Evolutionary conservation across 2,888 invertebrate genomes (phyloP).

Genomic region (Drosophila suboccidentalis): DNA sequence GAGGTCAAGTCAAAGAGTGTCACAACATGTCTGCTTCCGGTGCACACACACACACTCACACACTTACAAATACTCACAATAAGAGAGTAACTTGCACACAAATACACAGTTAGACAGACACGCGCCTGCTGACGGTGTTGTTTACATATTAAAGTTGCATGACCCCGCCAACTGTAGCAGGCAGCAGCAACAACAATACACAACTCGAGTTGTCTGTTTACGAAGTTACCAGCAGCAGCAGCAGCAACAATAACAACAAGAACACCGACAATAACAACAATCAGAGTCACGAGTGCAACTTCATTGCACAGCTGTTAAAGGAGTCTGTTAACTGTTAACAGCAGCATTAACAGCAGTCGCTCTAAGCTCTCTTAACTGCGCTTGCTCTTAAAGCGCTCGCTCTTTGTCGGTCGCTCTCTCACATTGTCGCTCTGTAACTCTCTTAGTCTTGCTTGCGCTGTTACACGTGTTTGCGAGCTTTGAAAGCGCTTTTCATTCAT

Average conservation of each 20-base stretch:
- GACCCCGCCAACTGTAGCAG: constrained; percentile 72
- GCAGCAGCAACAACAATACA: constrained; percentile 35
- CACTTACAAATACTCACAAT: constrained; percentile 6
- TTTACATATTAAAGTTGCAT: constrained; percentile 84
- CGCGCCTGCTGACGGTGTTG: constrained; percentile 75
- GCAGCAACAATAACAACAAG: constrained; percentile 12
- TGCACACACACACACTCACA: constrained; percentile 52
- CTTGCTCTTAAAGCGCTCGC: constrained; percentile 11
- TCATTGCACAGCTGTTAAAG: constrained; percentile 60
- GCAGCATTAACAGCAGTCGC: constrained; percentile 21
- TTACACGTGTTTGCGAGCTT: constrained; percentile 54
- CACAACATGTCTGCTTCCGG: constrained; percentile 83
- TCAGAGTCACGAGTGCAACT: constrained; percentile 27
- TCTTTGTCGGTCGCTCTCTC: not conserved
- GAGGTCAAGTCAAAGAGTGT: constrained; percentile 82
- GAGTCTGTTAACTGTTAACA: constrained; percentile 48
- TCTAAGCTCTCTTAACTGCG: constrained; percentile 5
- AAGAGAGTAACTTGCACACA: constrained; percentile 50
- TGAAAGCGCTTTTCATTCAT: constrained; percentile 78
- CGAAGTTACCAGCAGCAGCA: constrained; percentile 39
- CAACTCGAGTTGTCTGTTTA: constrained; percentile 40
- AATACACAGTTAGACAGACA: constrained; percentile 60
- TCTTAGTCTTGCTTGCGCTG: constrained; percentile 9
- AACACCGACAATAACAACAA: constrained; percentile 19
- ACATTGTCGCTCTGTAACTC: constrained; percentile 3